These are phyloP conservation scores for Dallia pectoralis DNA, from an alignment of 2,797 vertebrate genomes.

Conservation along the genomic window DNA sequence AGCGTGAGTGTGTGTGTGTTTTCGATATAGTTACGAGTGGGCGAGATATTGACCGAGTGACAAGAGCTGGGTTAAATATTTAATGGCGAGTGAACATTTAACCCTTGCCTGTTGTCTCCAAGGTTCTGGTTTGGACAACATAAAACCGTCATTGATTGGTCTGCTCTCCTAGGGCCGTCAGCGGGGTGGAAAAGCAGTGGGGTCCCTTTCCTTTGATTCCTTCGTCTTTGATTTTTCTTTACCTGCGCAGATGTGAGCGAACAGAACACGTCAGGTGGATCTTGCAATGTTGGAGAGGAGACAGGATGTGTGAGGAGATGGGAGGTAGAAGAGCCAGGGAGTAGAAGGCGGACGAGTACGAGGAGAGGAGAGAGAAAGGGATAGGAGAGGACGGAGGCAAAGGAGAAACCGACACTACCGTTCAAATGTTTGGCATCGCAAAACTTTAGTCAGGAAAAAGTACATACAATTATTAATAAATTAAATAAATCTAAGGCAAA, in stretches of 20 bases:
- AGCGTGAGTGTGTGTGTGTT: not conserved
- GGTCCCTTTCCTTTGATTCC: no score
- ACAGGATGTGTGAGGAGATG: no score
- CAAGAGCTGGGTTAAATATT: not conserved
- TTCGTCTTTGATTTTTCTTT: no score
- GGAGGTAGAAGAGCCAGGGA: no score
- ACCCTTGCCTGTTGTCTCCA: constrained; percentile 13
- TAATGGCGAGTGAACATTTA: constrained; percentile 17
- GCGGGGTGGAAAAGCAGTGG: not conserved
- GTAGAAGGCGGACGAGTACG: not conserved
- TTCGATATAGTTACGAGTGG: not conserved
- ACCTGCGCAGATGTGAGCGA: not conserved
- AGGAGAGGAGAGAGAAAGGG: not conserved
- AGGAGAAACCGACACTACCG: constrained; percentile 7
- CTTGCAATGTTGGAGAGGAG: not conserved
- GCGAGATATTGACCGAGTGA: not conserved
- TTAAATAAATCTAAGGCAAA: no score
- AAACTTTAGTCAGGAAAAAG: no score
- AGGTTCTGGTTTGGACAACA: constrained; percentile 2
- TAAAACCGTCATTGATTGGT: not conserved
- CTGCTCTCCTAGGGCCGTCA: not conserved
- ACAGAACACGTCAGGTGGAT: not conserved
- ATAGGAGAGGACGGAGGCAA: constrained; percentile 11
- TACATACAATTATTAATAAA: no score
- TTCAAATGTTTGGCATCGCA: no score